Base-by-base conservation (phyloP, 2,888 invertebrate genomes). In the Mongoloraphidia duomilia region DNA sequence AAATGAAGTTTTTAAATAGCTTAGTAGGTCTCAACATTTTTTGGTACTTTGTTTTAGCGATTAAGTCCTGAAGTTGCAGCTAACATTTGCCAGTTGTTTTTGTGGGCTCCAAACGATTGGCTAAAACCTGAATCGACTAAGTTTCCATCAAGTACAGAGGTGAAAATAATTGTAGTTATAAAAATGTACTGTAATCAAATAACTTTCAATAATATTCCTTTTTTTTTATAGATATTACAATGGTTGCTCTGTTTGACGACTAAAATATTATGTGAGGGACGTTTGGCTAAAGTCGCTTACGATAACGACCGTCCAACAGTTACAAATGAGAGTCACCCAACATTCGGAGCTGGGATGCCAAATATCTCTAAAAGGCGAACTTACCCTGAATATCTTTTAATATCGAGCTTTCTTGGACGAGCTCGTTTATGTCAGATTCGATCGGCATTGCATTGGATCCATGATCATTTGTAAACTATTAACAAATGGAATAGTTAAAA, bases 51-150 rank as follows among this genome's bases (percentile, higher is more conserved):
- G 51, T 57, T 61, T 14, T 51, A 68, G 65, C 64, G 69, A 51
- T 67, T 81, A 34, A 74, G 74, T 63, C 73, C 79, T 2, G 81
- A 81, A 59, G 70, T 80, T 52, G 85, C 85, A n/a, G 83, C 84
- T 0, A 84, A 83, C 56, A 72, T 86, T 44, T 76, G 82, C 61
- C 84, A 86, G 60, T 62, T 87, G 52, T 77, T 77, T 58, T 67
- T 86, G 36, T 86, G 85, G 85, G 84, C 82, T 5, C 85, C 85
- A 1, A 80, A 76, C 47, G 63, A 71, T 10, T 85, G 85, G 85
- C 60, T 83, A 0, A 72, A 71, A 53, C 59, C 61, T 12, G 64
- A 61, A 10, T 54, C 59, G 2, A 63, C 63, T 9, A 72, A 75
- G 58, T 62, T 75, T 56, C 81, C 82, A 35, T 72, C 75, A 11